These are phyloP conservation scores for Drosophila melanocephala DNA, from an alignment of 2,888 invertebrate genomes.

Conservation along the genomic window DNA sequence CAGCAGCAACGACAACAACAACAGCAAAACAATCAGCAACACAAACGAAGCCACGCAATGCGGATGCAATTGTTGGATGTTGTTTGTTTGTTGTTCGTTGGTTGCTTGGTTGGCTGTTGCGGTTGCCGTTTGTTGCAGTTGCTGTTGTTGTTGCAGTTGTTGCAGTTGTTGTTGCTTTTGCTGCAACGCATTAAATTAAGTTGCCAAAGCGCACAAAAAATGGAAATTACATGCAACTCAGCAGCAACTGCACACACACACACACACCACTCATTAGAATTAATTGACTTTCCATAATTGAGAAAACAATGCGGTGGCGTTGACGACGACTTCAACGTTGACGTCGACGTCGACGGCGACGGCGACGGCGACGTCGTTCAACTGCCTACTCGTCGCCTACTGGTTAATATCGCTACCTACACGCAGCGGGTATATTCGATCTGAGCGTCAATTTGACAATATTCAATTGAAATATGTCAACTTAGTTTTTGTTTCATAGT, in stretches of 20 bases:
- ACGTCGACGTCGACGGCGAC: conserved; percentile 29
- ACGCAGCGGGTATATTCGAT: conserved; percentile 9
- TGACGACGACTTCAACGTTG: conserved; percentile 49
- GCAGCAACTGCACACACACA: conserved; percentile 18
- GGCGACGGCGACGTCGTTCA: conserved; percentile 16
- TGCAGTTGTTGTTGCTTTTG: conserved; percentile 56
- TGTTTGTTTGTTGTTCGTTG: conserved; percentile 47
- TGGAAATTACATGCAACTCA: conserved; percentile 80
- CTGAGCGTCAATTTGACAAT: not conserved
- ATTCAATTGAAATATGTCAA: not conserved
- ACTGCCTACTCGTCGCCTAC: conserved; percentile 40
- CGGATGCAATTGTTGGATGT: conserved; percentile 73
- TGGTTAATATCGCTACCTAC: conserved; percentile 13
- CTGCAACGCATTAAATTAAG: conserved; percentile 81
- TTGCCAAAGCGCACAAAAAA: conserved; percentile 81
- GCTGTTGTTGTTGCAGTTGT: conserved; percentile 66
- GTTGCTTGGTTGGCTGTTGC: conserved; percentile 33
- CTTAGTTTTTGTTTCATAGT: not conserved
- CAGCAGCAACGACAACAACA: not conserved
- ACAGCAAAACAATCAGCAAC: conserved; percentile 2
- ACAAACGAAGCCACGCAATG: conserved; percentile 71
- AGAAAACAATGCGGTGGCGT: conserved; percentile 80
- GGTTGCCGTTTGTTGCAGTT: conserved; percentile 56
- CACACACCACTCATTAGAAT: conserved; percentile 72
- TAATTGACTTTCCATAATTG: conserved; percentile 83